Conservation (phyloP, 1,140 invertebrate species). For the Samia ricini region DNA sequence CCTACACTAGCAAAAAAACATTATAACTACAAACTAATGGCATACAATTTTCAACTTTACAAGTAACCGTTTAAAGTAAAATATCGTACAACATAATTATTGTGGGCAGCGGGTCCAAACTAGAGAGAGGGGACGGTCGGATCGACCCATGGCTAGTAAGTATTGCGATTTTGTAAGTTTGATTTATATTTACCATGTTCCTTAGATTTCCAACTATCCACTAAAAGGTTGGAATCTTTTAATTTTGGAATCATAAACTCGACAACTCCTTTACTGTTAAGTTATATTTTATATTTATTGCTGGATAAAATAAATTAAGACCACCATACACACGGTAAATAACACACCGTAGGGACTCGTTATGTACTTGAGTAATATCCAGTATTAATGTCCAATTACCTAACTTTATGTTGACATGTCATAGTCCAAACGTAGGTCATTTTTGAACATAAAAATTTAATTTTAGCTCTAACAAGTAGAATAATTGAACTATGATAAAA, state of each 20-base stretch:
- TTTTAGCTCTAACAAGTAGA: too few relatives aligned
- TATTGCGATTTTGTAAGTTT: conserved; percentile 64
- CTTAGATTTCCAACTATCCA: background rate
- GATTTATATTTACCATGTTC: conserved; percentile 48
- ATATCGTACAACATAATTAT: conserved; percentile 17
- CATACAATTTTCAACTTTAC: conserved; percentile 30
- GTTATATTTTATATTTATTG: too few relatives aligned
- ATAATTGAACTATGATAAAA: too few relatives aligned
- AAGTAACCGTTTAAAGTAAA: conserved; percentile 15
- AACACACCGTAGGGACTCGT: too few relatives aligned
- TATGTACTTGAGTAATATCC: too few relatives aligned
- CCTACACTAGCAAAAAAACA: conserved; percentile 53
- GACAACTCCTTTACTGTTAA: background rate
- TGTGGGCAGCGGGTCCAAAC: conserved; percentile 45
- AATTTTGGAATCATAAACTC: background rate
- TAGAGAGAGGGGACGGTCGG: conserved; percentile 42
- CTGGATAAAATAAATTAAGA: too few relatives aligned
- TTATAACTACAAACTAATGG: conserved; percentile 31
- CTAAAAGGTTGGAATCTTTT: background rate
- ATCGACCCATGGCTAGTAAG: conserved; percentile 62
- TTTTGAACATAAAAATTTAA: too few relatives aligned
- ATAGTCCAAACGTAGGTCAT: too few relatives aligned
- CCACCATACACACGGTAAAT: too few relatives aligned
- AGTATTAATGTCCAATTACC: too few relatives aligned
- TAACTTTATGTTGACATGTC: too few relatives aligned